A percentile compares a stretch with the other conserved stretches of the same genome.
Conservation (phyloP, 1,140 invertebrate species). For the Hydropsyche tenuis region DNA sequence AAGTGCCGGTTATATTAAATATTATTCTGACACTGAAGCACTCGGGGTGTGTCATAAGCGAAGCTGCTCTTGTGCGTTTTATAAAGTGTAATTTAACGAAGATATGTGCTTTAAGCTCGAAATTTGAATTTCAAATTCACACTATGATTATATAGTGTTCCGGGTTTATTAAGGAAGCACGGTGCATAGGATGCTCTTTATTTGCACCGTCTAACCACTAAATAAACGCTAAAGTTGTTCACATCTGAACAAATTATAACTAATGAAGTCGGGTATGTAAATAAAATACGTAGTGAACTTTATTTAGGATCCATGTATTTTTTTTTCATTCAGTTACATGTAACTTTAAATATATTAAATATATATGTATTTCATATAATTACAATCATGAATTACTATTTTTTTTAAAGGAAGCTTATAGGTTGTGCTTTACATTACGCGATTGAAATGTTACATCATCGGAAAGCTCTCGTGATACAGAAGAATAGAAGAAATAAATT, state of each 20-base stretch:
- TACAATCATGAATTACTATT: slow-evolving; percentile 29
- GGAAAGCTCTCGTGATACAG: not conserved
- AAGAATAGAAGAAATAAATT: no score
- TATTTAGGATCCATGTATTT: slow-evolving; percentile 30
- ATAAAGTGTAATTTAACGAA: slow-evolving; percentile 4
- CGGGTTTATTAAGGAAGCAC: not conserved
- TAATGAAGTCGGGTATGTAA: not conserved
- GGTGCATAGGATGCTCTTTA: slow-evolving; percentile 16
- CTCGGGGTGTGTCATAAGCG: no score
- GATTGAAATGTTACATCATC: not conserved
- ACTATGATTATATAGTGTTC: slow-evolving; percentile 12
- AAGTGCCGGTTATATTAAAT: no score
- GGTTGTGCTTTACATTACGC: not conserved
- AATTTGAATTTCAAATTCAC: slow-evolving; percentile 20
- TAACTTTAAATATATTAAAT: slow-evolving; percentile 30
- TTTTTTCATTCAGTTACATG: slow-evolving; percentile 31
- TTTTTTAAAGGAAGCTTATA: slow-evolving; percentile 24
- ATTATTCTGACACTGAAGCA: no score
- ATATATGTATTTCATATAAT: slow-evolving; percentile 29
- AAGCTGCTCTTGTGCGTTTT: not conserved
- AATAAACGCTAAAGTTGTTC: not conserved
- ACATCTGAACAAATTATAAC: not conserved
- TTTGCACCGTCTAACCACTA: not conserved
- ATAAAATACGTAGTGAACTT: not conserved
- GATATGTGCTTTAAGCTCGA: slow-evolving; percentile 4